phyloP scores from a whole-genome alignment of 1,140 invertebrate species.

The Hypsibius dujardini region DNA sequence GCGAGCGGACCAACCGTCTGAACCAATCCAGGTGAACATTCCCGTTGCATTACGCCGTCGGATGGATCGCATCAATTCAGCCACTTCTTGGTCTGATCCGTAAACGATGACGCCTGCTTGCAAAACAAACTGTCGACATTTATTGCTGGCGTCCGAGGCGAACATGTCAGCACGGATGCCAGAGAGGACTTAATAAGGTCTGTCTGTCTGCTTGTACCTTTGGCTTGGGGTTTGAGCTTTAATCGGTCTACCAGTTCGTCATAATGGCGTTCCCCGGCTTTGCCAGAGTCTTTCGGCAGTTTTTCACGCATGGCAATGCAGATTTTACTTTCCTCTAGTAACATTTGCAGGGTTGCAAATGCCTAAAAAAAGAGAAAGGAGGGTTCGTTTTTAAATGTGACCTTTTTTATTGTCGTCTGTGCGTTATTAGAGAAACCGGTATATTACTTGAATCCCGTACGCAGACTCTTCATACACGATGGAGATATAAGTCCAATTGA shows the following conservation, averaged over 20 bases:
- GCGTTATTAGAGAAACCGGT: too few species aligned
- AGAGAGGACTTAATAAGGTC: too few species aligned
- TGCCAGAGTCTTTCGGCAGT: slow-evolving; percentile 81
- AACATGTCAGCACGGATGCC: too few species aligned
- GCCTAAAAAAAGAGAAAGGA: slow-evolving; percentile 45
- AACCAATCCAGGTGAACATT: slow-evolving; percentile 80
- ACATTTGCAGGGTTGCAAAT: slow-evolving; percentile 71
- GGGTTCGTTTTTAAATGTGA: too few species aligned
- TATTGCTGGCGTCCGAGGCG: too few species aligned
- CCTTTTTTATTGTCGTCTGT: too few species aligned
- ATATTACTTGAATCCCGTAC: slow-evolving; percentile 72
- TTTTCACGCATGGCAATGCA: slow-evolving; percentile 86
- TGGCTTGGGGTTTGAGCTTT: slow-evolving; percentile 59
- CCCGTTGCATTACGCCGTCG: slow-evolving; percentile 66
- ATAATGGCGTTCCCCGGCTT: slow-evolving; percentile 63
- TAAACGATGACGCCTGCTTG: slow-evolving; percentile 57
- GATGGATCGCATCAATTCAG: slow-evolving; percentile 75
- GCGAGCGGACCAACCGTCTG: slow-evolving; percentile 74
- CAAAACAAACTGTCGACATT: too few species aligned
- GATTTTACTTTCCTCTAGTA: slow-evolving; percentile 57
- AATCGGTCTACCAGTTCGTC: slow-evolving; percentile 67
- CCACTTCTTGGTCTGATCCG: slow-evolving; percentile 86
- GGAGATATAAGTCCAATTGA: slow-evolving; percentile 82
- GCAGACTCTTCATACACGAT: slow-evolving; percentile 91
- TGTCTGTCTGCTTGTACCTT: slow-evolving; percentile 38